Evolutionary conservation across 2,888 invertebrate species (phyloP), one percentile per base, ranked within the genome.

Genomic region (Drosophila monieri): DNA sequence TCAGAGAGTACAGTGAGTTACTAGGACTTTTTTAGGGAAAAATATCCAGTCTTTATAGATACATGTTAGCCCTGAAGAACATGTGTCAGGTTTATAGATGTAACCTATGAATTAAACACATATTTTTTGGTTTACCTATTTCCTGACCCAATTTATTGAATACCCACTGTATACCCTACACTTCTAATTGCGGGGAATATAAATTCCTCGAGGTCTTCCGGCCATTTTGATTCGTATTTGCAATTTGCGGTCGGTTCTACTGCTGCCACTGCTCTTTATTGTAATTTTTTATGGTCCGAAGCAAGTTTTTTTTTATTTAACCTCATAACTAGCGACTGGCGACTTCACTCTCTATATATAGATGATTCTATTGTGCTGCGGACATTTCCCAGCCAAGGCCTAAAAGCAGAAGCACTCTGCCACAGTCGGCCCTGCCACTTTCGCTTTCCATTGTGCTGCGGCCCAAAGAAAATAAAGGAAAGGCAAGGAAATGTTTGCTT

Each of bases 241-340:
- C 48, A 49, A 60, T 54, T 57, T 53, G 35, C 6, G 52, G 53
- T 15, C 52, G 43, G 37, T 35, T 35, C 35, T 35, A 35, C 46
- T 27, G 47, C 47, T 48, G 57, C 53, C 39, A 49, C 49, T 64
- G 51, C 65, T 52, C 44, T 85, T 81, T 79, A 81, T 85, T 81
- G 81, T 79, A 73, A 81, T 79, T 77, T 81, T 81, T 80, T 79
- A 81, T 85, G 73, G 80, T 73, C 72, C 58, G 65, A 10, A 44
- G 44, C 5, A 44, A 52, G 51, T 27, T 61, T 52, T 76, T 76
- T 62, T 78, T 61, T 65, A 61, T 75, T 69, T 76, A 77, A 55
- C 72, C 65, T 68, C 76, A 80, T 80, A 67, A 66, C 67, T 68
- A 66, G 67, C 67, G 57, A 65, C 51, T 66, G 66, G 57, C 56